Base-by-base conservation (phyloP, 1,140 invertebrate species). In the Wiebesia pumilae region DNA sequence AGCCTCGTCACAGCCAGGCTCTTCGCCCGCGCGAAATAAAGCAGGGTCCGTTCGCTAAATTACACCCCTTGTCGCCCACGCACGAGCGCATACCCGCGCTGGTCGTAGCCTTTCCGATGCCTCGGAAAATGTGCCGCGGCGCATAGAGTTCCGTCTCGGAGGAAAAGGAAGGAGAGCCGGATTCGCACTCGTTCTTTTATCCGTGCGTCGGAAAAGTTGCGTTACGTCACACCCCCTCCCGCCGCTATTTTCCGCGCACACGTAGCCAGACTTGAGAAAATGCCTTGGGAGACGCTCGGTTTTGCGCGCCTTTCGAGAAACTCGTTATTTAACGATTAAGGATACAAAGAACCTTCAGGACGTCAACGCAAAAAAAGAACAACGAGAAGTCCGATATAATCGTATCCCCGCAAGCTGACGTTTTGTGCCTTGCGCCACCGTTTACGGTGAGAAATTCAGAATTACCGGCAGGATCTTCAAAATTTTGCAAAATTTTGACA, bases 261-360 rank as follows among this genome's bases (percentile, higher is more conserved):
- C 9, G 69, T 40, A 24, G 35, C 67, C 7, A 19, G 30, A 58
- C 7, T 43, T 43, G 58, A 81, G 79, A 81, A 81, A 81, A 65
- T 30, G 38, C 24, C 79, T 67, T 69, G 62, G 12, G 40, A 54
- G 77, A 54, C 43, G 16, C 7, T 75, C 24, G 35, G 69, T 38
- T 75, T 19, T 51, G 77, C 33, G 30, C 7, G 47, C 43, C 21
- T 81, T 69, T 47, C 65, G n/a, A 43, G 38, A 79, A 47, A 51
- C 40, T 84, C 83, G 12, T 84, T 84, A 84, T 84, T 84, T 69
- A 24, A 33, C 75, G 19, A 84, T 79, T 79, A 67, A 47, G 62
- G 30, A 54, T 51, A 71, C 65, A 54, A 54, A 54, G 43, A 71
- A 38, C 21, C 38, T 67, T 30, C 62, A 12, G 19, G 27, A 35